Percentiles rank a stretch among this genome's conserved stretches.
These are phyloP conservation scores for Zelostemma sp. DNA, from an alignment of 1,140 invertebrate species.

Conservation along the genomic window DNA sequence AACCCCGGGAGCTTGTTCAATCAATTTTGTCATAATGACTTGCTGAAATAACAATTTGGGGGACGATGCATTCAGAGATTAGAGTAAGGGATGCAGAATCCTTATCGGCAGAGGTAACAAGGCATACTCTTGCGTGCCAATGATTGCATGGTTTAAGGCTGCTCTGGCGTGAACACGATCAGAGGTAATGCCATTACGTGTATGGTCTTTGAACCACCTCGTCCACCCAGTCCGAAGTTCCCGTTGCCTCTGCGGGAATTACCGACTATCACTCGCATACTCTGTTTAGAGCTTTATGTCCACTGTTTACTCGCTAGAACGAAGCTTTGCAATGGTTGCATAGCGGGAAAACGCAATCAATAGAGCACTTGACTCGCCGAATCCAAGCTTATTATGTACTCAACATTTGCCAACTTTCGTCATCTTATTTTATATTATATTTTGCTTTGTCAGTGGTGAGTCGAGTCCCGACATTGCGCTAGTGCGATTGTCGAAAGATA, in stretches of 20 bases:
- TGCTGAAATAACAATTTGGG: constrained; percentile 16
- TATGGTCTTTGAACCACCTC: constrained; percentile 38
- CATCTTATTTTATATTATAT: too few species aligned
- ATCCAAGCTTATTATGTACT: constrained; percentile 39
- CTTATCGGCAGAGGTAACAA: constrained; percentile 53
- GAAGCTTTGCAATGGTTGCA: constrained; percentile 33
- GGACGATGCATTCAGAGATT: constrained; percentile 32
- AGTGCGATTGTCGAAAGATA: too few species aligned
- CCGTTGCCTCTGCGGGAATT: constrained; percentile 48
- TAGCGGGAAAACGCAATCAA: constrained; percentile 26
- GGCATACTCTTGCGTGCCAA: constrained; percentile 54
- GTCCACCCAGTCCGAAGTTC: constrained; percentile 26
- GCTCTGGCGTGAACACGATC: constrained; percentile 52
- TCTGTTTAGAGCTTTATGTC: constrained; percentile 56
- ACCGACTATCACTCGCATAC: constrained; percentile 54
- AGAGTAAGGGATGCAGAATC: constrained; percentile 36
- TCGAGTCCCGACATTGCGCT: too few species aligned
- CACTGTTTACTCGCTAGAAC: constrained; percentile 38
- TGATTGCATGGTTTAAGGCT: constrained; percentile 58
- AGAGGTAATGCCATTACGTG: constrained; percentile 58
- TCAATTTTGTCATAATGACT: constrained; percentile 23
- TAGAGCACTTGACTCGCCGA: constrained; percentile 41
- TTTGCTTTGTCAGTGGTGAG: too few species aligned
- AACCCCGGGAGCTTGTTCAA: background rate
- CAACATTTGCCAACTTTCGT: constrained; percentile 29